Base-by-base conservation (phyloP, 2,888 invertebrate genomes). In the Liopterus haemorrhoidalis region DNA sequence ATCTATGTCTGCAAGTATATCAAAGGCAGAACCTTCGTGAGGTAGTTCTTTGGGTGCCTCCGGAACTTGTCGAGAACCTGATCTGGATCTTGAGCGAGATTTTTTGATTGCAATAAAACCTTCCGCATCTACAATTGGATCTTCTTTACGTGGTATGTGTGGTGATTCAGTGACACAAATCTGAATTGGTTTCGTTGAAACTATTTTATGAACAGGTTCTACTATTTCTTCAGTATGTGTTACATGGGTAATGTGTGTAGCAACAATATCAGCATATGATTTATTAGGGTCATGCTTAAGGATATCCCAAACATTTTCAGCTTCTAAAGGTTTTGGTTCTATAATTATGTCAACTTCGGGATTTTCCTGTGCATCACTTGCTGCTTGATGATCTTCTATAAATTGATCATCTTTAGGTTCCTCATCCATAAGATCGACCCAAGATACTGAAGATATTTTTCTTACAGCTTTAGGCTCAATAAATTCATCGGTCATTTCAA, bases 31-130 rank as follows among this genome's bases (percentile, higher is more conserved):
- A 35, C 14, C 11, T 36, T 36, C 33, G 12, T 33, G 18, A 18
- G 27, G 15, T 15, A 27, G 27, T 16, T n/a, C n/a, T n/a, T n/a
- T n/a, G n/a, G n/a, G n/a, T n/a, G 38, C 25, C 27, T 38, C 27
- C 27, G 38, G 19, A 5, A 27, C 16, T 27, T n/a, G 38, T 45
- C 45, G 22, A 27, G 38, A 38, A 5, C 38, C 28, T 19, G 44
- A 44, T 37, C 41, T 28, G 5, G 28, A 38, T 27, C 38, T 25
- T 12, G 42, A 42, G 11, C 42, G 25, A 12, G 28, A 20, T 28
- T 42, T 42, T n/a, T 28, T 24, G 15, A 42, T 36, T 42, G 35
- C 42, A n/a, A 14, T 36, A 14, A 42, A 42, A 27, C 42, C 42
- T 28, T 42, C 42, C 2, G 42, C 42, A 36, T 42, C 42, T 14